These are phyloP conservation scores for Aleiodes sp. DNA, from an alignment of 1,140 invertebrate species.

Conservation along the genomic window DNA sequence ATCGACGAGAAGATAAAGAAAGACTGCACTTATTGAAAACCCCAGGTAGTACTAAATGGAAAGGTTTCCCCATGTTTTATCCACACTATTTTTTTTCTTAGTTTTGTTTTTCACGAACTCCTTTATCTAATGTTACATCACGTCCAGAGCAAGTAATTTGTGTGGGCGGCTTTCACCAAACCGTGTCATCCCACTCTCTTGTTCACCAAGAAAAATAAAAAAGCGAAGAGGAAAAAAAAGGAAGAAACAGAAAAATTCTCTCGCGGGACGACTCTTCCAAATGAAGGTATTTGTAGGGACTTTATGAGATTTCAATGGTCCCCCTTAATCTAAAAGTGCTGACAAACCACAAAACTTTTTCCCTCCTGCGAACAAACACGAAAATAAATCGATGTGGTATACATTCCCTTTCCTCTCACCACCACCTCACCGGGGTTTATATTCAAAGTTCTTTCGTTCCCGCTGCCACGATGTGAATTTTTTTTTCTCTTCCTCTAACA, in stretches of 20 bases:
- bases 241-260: constrained; percentile 1
- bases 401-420: constrained; percentile 24
- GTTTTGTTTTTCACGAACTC: not conserved
- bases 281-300: constrained; percentile 55
- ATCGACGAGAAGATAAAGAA: no score
- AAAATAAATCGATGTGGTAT: constrained; percentile 59
- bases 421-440: constrained; percentile 57
- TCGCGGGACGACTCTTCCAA: constrained; percentile 46
- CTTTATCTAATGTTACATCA: constrained; percentile 26
- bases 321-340: constrained; percentile 62
- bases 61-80: no score
- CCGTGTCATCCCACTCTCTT: constrained; percentile 4
- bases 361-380: constrained; percentile 61
- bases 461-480: constrained; percentile 13
- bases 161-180: constrained; percentile 32
- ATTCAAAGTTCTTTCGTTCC: constrained; percentile 59
- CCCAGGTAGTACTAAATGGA: no score
- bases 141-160: constrained; percentile 31
- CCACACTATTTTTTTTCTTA: not conserved
- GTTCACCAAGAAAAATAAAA: not conserved
- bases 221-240: not conserved
- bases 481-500: not conserved
- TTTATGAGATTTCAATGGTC: constrained; percentile 60
- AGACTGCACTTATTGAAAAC: no score
- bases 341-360: constrained; percentile 64